A percentile compares a stretch with the other conserved stretches of the same genome.
These are phyloP conservation scores for Channa maculata DNA, from an alignment of 2,113 vertebrate genomes.

Conservation along the genomic window DNA sequence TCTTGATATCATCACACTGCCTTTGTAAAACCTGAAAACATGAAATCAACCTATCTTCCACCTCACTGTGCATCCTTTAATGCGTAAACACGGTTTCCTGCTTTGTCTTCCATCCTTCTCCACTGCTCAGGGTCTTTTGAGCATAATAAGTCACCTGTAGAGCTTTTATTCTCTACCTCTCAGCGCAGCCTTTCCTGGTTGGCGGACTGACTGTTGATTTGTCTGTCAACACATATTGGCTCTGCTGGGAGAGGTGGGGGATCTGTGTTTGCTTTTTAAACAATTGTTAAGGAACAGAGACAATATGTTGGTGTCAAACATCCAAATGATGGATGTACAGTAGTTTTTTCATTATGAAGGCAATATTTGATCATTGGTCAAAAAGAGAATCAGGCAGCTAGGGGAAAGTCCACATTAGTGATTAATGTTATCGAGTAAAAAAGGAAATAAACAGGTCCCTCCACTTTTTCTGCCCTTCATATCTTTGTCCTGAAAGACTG, in stretches of 20 bases:
- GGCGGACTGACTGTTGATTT: constrained; percentile 17
- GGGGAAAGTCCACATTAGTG: constrained; percentile 43
- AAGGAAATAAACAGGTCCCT: constrained; percentile 58
- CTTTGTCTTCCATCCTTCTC: not conserved
- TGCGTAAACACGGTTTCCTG: not conserved
- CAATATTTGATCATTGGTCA: constrained; percentile 20
- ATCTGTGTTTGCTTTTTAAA: constrained; percentile 59
- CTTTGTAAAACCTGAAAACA: constrained; percentile 3
- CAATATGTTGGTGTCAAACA: not conserved
- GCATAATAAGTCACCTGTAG: constrained; percentile 16
- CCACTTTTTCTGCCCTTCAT: constrained; percentile 31
- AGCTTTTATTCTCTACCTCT: constrained; percentile 45
- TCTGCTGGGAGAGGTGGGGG: not conserved
- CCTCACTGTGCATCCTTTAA: not conserved
- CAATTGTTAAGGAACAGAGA: constrained; percentile 30
- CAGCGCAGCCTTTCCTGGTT: constrained; percentile 23
- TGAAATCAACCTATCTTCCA: constrained; percentile 31
- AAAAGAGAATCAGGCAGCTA: constrained; percentile 15
- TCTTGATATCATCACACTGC: constrained; percentile 5
- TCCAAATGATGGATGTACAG: not conserved
- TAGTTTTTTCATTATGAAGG: constrained; percentile 12
- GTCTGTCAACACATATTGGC: constrained; percentile 39
- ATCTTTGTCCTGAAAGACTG: constrained; percentile 32
- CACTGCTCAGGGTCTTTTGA: constrained; percentile 3
- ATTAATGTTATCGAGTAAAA: constrained; percentile 56